A percentile compares a stretch with the other conserved stretches of the same genome.
Evolutionary conservation across 2,113 vertebrate genomes (phyloP).

Genomic region (Tenrec ecaudatus): DNA sequence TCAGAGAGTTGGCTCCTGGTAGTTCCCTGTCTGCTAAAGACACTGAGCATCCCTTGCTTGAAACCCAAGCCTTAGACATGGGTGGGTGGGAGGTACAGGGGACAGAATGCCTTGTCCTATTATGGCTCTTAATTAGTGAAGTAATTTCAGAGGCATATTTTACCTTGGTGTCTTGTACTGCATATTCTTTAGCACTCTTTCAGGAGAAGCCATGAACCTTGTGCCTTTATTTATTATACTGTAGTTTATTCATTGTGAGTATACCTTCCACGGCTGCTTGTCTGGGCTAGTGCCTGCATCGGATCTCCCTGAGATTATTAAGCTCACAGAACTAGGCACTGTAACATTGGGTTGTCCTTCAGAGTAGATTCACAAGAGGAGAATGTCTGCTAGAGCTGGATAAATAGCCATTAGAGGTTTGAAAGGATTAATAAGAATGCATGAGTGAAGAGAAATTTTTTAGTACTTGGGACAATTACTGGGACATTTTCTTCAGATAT

Average conservation of each 20-base stretch:
- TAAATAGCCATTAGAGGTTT: not conserved
- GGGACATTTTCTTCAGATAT: constrained; percentile 11
- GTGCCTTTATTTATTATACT: not conserved
- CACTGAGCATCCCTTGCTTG: not conserved
- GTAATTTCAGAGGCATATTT: not conserved
- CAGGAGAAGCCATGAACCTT: not conserved
- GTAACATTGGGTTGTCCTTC: not conserved
- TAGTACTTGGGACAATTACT: not conserved
- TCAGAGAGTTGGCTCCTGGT: not conserved
- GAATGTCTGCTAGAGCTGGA: not conserved
- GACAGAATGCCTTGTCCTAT: not conserved
- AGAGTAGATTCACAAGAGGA: not conserved
- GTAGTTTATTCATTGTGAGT: not conserved
- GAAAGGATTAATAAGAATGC: not conserved
- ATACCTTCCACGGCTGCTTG: not conserved
- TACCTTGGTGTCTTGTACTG: not conserved
- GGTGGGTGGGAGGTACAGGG: not conserved
- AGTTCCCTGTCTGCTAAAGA: not conserved
- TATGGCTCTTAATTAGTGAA: constrained; percentile 12
- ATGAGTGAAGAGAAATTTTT: not conserved
- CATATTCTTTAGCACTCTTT: not conserved
- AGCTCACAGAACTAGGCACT: not conserved
- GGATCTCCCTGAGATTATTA: not conserved
- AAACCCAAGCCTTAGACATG: not conserved
- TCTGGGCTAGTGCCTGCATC: not conserved